Conservation (phyloP, 2,888 invertebrate genomes). For the Nemurella pictetii region DNA sequence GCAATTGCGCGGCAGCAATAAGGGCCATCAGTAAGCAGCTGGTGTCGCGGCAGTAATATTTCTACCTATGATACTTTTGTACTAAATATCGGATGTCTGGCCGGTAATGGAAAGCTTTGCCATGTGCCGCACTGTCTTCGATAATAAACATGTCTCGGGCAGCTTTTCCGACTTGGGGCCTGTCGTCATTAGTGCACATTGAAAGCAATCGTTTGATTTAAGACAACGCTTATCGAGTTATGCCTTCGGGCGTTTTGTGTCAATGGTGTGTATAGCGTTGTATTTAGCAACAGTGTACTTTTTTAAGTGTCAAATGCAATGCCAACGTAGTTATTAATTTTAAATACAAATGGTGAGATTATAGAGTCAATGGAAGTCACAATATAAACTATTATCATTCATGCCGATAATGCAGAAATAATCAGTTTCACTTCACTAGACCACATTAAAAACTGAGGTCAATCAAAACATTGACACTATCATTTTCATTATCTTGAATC, state of each 20-base stretch:
- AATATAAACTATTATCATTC: too few relatives aligned
- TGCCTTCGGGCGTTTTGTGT: neutral
- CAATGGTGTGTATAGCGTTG: too few relatives aligned
- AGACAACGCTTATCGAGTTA: neutral
- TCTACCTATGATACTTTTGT: neutral
- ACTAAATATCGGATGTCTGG: neutral
- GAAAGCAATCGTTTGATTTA: neutral
- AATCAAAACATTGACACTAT: too few relatives aligned
- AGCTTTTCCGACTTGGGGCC: neutral
- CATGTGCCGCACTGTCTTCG: neutral
- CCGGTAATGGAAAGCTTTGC: neutral
- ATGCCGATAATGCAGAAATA: too few relatives aligned
- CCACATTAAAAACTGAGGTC: too few relatives aligned
- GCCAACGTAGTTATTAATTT: too few relatives aligned
- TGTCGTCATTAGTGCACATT: conserved; percentile 1
- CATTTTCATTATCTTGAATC: too few relatives aligned
- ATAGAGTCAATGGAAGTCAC: too few relatives aligned
- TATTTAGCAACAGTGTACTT: too few relatives aligned
- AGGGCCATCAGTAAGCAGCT: neutral
- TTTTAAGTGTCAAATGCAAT: too few relatives aligned
- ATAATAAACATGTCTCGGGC: conserved; percentile 15
- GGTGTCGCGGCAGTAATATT: neutral
- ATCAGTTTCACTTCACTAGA: too few relatives aligned
- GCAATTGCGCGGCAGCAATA: neutral
- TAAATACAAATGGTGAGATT: too few relatives aligned